Evolutionary conservation across 2,113 vertebrate genomes (phyloP), one percentile per base, ranked within the genome.

Genomic region (Phylloscopus whistleri): DNA sequence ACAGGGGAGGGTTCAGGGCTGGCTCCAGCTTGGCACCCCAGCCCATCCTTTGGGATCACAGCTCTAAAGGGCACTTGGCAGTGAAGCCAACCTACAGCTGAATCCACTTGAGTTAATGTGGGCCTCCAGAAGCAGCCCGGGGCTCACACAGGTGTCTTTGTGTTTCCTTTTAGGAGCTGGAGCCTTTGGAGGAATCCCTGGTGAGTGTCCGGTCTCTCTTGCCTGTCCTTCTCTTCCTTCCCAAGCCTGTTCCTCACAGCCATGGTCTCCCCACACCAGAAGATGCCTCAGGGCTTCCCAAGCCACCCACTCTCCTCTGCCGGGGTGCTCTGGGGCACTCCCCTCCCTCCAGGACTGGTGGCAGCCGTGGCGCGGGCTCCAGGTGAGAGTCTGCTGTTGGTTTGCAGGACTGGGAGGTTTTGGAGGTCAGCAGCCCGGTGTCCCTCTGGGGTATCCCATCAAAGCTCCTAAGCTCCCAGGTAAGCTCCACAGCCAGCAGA

Each of bases 361-460:
- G 83, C 79, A 90, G 79, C 75, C 3, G 31, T 76, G 46, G 60
- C 0, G 14, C 33, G 22, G 89, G 94, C 86, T 93, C 83, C 90
- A 92, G 85, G 93, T 95, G 75, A 88, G 83, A 79, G 60, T 94
- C 72, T 93, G 94, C 95, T 95, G 90, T 96, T 95, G 62, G 95
- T 84, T 96, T 98, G 88, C 93, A 98, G 98, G 98, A 52, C 98
- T 98, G 67, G 98, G 98, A 89, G 97, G 98, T 62, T 99, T 98
- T 95, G 98, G 98, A 86, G 98, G 97, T 75, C 99, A 98, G 72
- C 98, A 99, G 97, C 98, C 98, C 3, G 99, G 99, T 78, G 98
- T 99, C 33, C 99, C 99, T 75, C 98, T 99, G 73, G 99, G 99
- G 87, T 99, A 99, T 96, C 99, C 99, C 55, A 99, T 99, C 70